Evolutionary conservation across 2,888 invertebrate genomes (phyloP).

Genomic region (Drosophila antonietae): DNA sequence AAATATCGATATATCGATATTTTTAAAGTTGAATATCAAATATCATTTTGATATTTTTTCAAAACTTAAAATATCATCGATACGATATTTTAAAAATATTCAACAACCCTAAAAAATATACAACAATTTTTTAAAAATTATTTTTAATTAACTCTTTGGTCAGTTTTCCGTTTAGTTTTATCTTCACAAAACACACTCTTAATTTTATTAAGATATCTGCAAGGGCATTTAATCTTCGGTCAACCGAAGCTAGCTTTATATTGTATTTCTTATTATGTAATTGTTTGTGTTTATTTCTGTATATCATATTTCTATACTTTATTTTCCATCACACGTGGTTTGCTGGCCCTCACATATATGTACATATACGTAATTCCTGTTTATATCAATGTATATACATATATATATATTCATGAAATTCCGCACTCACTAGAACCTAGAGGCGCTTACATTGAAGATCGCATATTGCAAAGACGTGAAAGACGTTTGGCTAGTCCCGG

Average conservation of each 20-base stretch:
- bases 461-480: constrained; percentile 84
- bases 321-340: constrained; percentile 48
- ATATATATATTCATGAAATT: constrained; percentile 36
- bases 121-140: background rate
- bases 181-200: background rate
- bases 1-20: too few species aligned
- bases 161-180: background rate
- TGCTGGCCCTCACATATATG: constrained; percentile 50
- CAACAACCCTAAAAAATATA: too few species aligned
- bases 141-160: background rate
- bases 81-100: too few species aligned
- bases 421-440: constrained; percentile 70
- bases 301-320: constrained; percentile 45
- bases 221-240: constrained; percentile 15
- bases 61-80: too few species aligned
- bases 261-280: background rate
- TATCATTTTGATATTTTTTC: too few species aligned
- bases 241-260: constrained; percentile 6
- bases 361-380: constrained; percentile 43
- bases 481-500: constrained; percentile 83
- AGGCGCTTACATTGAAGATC: constrained; percentile 83
- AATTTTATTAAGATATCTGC: constrained; percentile 7
- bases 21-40: too few species aligned
- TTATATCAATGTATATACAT: constrained; percentile 33
- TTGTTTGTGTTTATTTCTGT: constrained; percentile 22